A percentile compares a stretch with the other conserved stretches of the same genome.
phyloP scores from a whole-genome alignment of 2,113 vertebrate species.

The Forbesichthys agassizii region DNA sequence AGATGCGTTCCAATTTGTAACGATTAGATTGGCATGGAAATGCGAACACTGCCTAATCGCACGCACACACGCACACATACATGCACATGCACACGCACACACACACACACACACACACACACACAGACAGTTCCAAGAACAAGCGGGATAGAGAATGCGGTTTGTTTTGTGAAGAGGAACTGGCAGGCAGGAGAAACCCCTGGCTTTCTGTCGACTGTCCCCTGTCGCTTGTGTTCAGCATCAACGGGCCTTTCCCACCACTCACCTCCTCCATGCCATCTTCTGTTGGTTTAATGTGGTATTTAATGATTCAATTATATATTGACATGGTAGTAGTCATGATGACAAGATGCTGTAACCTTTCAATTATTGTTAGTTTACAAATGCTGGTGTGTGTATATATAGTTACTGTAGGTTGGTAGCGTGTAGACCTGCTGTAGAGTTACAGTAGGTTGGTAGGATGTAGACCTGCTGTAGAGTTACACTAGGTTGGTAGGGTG shows the following conservation, averaged over 20 bases:
- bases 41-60: not conserved
- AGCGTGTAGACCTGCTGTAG: too few relatives aligned
- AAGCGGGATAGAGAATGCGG: not conserved
- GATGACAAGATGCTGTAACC: too few relatives aligned
- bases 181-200: slow-evolving; percentile 17
- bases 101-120: slow-evolving; percentile 5
- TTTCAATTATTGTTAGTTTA: too few relatives aligned
- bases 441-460: too few relatives aligned
- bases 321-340: too few relatives aligned
- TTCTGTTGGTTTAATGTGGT: too few relatives aligned
- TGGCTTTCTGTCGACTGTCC: slow-evolving; percentile 23
- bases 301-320: too few relatives aligned
- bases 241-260: slow-evolving; percentile 25
- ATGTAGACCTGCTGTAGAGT: too few relatives aligned
- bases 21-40: not conserved
- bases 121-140: not conserved
- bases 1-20: not conserved
- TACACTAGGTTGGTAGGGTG: too few relatives aligned
- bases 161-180: slow-evolving; percentile 24
- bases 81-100: slow-evolving; percentile 3
- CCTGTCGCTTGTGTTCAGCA: slow-evolving; percentile 36
- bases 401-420: too few relatives aligned
- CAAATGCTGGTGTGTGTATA: not conserved
- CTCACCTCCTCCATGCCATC: too few relatives aligned
- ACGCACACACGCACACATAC: not conserved